These are phyloP conservation scores for Aleadryas rufinucha DNA, from an alignment of 2,113 vertebrate genomes.

Conservation along the genomic window DNA sequence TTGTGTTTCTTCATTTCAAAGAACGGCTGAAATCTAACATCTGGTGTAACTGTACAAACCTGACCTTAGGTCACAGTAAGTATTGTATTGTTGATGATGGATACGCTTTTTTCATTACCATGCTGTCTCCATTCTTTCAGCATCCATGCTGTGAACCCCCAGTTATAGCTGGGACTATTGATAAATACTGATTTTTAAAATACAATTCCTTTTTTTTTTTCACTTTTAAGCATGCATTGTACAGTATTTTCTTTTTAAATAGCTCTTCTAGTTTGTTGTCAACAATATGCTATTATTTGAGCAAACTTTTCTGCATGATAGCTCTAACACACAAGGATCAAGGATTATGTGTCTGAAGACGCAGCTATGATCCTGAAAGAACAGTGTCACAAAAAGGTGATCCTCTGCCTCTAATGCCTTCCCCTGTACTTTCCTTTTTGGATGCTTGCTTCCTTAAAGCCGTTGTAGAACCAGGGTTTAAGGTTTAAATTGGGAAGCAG, in stretches of 20 bases:
- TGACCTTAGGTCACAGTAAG: slow-evolving; percentile 53
- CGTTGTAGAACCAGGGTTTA: background rate
- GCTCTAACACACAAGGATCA: background rate
- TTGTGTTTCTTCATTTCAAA: slow-evolving; percentile 56
- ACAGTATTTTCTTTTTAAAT: background rate
- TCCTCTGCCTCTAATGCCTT: background rate
- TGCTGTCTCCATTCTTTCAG: slow-evolving; percentile 62
- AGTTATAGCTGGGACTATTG: slow-evolving; percentile 43
- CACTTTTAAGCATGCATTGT: slow-evolving; percentile 15
- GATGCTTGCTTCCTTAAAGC: background rate
- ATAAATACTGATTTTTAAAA: slow-evolving; percentile 62
- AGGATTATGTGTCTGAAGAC: slow-evolving; percentile 4
- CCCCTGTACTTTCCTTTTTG: slow-evolving; percentile 20
- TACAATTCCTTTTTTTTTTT: background rate
- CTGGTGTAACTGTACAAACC: slow-evolving; percentile 53
- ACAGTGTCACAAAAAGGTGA: slow-evolving; percentile 2
- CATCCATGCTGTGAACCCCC: slow-evolving; percentile 49
- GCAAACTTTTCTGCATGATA: slow-evolving; percentile 47
- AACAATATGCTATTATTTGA: slow-evolving; percentile 51
- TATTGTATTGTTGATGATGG: slow-evolving; percentile 62
- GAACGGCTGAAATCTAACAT: slow-evolving; percentile 46
- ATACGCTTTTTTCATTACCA: slow-evolving; percentile 66
- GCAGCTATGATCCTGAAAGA: slow-evolving; percentile 30
- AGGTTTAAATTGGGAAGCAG: slow-evolving; percentile 16
- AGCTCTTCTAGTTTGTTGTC: slow-evolving; percentile 36